Percentiles rank a stretch among this genome's conserved stretches.
Evolutionary conservation across 2,113 vertebrate species (phyloP).

Genomic region (Todiramphus chloris): DNA sequence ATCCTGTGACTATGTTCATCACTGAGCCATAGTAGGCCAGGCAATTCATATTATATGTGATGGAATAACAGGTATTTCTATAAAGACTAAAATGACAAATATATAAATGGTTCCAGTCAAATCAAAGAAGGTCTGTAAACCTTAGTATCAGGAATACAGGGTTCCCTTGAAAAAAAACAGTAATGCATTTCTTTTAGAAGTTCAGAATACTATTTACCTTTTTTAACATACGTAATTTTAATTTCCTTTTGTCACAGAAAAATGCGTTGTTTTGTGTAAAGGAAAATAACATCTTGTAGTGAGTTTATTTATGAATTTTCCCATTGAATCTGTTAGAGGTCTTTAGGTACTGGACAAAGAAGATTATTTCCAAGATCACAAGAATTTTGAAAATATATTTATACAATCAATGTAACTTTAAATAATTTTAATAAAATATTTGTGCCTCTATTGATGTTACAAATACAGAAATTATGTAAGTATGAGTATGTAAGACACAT

Average conservation of each 20-base stretch:
- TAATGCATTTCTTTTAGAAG: rapidly evolving
- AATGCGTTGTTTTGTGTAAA: not conserved
- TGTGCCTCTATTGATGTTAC: not conserved
- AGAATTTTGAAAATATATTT: not conserved
- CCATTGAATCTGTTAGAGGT: not conserved
- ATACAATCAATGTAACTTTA: not conserved
- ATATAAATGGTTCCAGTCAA: not conserved
- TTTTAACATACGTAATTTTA: not conserved
- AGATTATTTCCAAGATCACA: not conserved
- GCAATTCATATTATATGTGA: not conserved
- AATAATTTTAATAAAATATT: not conserved
- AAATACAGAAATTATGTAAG: not conserved
- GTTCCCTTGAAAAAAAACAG: not conserved
- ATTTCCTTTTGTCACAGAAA: not conserved
- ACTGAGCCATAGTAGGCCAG: not conserved
- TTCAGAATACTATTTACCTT: not conserved
- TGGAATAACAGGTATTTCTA: not conserved
- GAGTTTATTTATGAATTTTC: not conserved
- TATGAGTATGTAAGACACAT: not conserved
- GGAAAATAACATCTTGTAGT: not conserved
- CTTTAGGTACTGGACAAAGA: not conserved
- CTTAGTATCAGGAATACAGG: not conserved
- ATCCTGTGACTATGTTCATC: not conserved
- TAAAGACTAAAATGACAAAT: not conserved
- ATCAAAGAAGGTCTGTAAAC: not conserved